Conservation (phyloP, 2,797 vertebrate genomes). For the Petrocephalus sullivani region DNA sequence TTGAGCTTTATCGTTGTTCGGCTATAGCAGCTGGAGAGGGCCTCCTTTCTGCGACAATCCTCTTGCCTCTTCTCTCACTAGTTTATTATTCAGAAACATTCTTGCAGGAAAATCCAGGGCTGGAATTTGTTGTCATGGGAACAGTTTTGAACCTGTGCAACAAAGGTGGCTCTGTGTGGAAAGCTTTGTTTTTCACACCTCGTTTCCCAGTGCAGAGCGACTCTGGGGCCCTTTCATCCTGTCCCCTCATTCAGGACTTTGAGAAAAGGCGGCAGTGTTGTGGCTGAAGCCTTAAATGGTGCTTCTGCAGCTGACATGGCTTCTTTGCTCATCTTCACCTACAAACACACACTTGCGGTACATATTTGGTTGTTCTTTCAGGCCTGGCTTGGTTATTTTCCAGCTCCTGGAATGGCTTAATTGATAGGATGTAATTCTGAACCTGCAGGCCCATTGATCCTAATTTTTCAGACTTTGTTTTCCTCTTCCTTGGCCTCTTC, state of each 20-base stretch:
- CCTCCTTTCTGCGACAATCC: background rate
- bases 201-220: background rate
- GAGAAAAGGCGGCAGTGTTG: constrained; percentile 14
- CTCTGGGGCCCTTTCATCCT: background rate
- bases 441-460: background rate
- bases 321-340: background rate
- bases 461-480: background rate
- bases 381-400: background rate
- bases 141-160: constrained; percentile 41
- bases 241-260: background rate
- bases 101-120: constrained; percentile 37
- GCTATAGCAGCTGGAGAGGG: background rate
- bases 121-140: constrained; percentile 60
- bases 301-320: background rate
- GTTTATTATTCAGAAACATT: background rate
- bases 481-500: background rate
- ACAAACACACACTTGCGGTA: background rate
- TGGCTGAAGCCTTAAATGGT: background rate
- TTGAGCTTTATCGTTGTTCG: background rate
- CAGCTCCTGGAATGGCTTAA: background rate
- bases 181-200: constrained; percentile 29
- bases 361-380: background rate
- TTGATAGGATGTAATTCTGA: background rate
- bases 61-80: background rate
- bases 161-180: constrained; percentile 31